These are phyloP conservation scores for Bothrops jararaca DNA, from an alignment of 2,113 vertebrate species.

Conservation along the genomic window DNA sequence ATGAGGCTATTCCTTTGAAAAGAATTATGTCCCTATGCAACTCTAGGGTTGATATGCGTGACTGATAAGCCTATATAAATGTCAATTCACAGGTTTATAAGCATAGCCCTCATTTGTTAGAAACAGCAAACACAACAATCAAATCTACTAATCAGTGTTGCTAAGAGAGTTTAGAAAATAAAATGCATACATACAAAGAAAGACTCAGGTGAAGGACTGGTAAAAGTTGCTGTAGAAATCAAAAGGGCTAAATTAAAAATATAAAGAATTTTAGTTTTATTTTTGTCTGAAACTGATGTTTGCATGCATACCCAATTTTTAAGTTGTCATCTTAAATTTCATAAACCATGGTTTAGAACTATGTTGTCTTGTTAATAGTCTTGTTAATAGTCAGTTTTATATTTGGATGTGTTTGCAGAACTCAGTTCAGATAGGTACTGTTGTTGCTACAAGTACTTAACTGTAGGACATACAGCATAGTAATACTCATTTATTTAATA, in stretches of 20 bases:
- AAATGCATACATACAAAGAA: constrained; percentile 5
- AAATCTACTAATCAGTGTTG: neutral
- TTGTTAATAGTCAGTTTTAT: neutral
- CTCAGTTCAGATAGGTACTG: too few species aligned
- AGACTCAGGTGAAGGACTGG: neutral
- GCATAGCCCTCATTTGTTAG: neutral
- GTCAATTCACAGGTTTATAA: neutral
- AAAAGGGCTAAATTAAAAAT: neutral
- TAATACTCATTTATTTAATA: neutral
- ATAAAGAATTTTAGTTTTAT: neutral
- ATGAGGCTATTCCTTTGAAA: neutral
- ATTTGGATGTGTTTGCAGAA: constrained; percentile 13
- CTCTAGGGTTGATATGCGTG: neutral
- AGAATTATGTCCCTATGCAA: neutral
- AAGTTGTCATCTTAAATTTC: neutral
- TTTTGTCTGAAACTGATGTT: neutral
- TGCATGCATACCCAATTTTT: too few species aligned
- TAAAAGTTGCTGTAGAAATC: neutral
- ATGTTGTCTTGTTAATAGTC: neutral
- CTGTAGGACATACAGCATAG: neutral
- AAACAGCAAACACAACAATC: neutral
- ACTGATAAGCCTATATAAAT: neutral
- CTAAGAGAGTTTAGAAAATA: neutral
- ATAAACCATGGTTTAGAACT: neutral
- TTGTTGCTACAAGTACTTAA: neutral